Percentiles rank a stretch among this genome's conserved stretches.
These are phyloP conservation scores for Elymnias hypermnestra DNA, from an alignment of 1,140 invertebrate genomes.

Conservation along the genomic window DNA sequence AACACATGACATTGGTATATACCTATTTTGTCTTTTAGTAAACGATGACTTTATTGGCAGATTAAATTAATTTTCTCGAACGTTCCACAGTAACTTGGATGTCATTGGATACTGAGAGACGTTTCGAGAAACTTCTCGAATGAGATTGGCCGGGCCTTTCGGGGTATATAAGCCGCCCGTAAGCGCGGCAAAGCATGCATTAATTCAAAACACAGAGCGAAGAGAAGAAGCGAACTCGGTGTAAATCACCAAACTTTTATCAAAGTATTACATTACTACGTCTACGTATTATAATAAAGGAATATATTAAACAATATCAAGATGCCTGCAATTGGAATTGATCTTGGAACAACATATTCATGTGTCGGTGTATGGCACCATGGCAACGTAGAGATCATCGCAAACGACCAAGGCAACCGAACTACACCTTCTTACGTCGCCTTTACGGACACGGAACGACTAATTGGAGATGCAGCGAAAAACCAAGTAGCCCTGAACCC, in stretches of 20 bases:
- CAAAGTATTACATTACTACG: too few relatives aligned
- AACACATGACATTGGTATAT: neutral
- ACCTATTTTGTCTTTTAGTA: constrained; percentile 8
- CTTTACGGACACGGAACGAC: too few relatives aligned
- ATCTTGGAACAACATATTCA: constrained; percentile 60
- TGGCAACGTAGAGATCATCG: too few relatives aligned
- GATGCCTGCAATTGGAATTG: constrained; percentile 82
- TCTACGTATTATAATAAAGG: too few relatives aligned
- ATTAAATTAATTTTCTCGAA: constrained; percentile 24
- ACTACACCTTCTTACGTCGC: too few relatives aligned
- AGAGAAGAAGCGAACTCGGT: constrained; percentile 25
- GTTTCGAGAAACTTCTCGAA: constrained; percentile 35
- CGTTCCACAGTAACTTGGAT: constrained; percentile 16
- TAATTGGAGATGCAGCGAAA: too few relatives aligned
- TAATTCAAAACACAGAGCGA: constrained; percentile 41
- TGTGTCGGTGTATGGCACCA: constrained; percentile 80
- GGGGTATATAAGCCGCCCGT: constrained; percentile 29
- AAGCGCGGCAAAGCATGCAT: constrained; percentile 39
- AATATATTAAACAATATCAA: too few relatives aligned
- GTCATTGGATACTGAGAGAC: constrained; percentile 25
- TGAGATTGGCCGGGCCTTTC: constrained; percentile 23
- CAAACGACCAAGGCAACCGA: too few relatives aligned
- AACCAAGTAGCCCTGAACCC: too few relatives aligned
- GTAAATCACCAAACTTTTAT: constrained; percentile 23
- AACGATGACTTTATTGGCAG: constrained; percentile 23